These are phyloP conservation scores for Colistium nudipinnis DNA, from an alignment of 2,113 vertebrate species.

Conservation along the genomic window DNA sequence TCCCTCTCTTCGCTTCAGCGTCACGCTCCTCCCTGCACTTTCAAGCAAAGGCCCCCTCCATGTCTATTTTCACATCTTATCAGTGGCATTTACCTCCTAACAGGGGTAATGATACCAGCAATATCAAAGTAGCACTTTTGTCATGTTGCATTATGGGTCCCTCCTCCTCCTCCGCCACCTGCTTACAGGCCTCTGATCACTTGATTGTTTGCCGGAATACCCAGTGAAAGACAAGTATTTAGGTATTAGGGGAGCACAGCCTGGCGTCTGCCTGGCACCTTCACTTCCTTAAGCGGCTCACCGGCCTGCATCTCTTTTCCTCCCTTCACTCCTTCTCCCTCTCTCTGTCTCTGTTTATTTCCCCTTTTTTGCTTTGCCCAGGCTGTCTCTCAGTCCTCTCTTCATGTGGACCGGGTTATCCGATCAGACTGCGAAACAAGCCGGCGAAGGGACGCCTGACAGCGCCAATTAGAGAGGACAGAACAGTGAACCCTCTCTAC, in stretches of 20 bases:
- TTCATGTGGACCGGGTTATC: slow-evolving; percentile 62
- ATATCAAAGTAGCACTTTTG: slow-evolving; percentile 83
- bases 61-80: slow-evolving; percentile 79
- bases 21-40: slow-evolving; percentile 71
- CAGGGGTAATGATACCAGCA: slow-evolving; percentile 65
- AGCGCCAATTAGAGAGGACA: slow-evolving; percentile 68
- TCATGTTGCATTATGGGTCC: slow-evolving; percentile 77
- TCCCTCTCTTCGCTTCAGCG: slow-evolving; percentile 59
- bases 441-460: slow-evolving; percentile 66
- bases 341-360: neutral
- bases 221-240: slow-evolving; percentile 78
- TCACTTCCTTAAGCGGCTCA: slow-evolving; percentile 69
- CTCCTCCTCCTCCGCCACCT: slow-evolving; percentile 69
- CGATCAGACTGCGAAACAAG: slow-evolving; percentile 69
- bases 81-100: slow-evolving; percentile 79
- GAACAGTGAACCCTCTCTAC: slow-evolving; percentile 49
- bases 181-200: slow-evolving; percentile 77
- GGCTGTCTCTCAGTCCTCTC: slow-evolving; percentile 55
- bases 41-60: slow-evolving; percentile 70
- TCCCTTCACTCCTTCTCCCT: neutral
- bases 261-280: slow-evolving; percentile 53
- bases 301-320: slow-evolving; percentile 45
- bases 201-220: slow-evolving; percentile 73
- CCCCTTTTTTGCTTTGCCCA: slow-evolving; percentile 18
- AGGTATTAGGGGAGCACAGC: slow-evolving; percentile 66